phyloP scores from a whole-genome alignment of 2,797 vertebrate genomes.

The Microctenopoma steveboyesi region DNA sequence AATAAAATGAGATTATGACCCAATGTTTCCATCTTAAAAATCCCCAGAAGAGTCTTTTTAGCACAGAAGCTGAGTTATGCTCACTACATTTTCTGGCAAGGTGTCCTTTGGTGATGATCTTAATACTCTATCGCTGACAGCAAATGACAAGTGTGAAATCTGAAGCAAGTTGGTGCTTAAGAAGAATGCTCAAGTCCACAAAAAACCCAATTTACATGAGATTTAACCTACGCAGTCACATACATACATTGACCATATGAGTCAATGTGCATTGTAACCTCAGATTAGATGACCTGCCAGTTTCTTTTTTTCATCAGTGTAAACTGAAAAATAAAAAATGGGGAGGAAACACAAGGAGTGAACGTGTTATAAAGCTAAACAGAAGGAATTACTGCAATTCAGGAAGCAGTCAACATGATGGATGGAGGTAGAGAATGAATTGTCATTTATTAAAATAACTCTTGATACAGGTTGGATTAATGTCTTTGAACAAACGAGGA shows the following conservation, averaged over 20 bases:
- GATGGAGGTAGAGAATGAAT: conserved; percentile 16
- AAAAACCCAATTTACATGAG: not conserved
- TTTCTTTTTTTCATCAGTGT: not conserved
- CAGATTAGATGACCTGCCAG: not conserved
- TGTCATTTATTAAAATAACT: conserved; percentile 34
- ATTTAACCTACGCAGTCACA: not conserved
- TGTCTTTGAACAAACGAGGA: conserved; percentile 23
- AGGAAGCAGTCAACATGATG: conserved; percentile 25
- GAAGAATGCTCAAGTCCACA: not conserved
- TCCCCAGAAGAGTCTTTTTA: conserved; percentile 11
- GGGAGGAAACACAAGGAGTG: not conserved
- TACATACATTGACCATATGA: too few species aligned
- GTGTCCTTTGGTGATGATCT: conserved; percentile 32
- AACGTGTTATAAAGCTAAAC: conserved; percentile 8
- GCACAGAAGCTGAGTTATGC: conserved; percentile 26
- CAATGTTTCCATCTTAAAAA: conserved; percentile 33
- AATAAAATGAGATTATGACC: conserved; percentile 48
- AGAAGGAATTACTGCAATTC: conserved; percentile 11
- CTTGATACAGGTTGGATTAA: conserved; percentile 28
- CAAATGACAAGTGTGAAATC: conserved; percentile 3
- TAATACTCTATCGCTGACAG: conserved; percentile 14
- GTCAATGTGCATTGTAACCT: not conserved
- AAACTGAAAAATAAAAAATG: not conserved
- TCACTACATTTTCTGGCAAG: conserved; percentile 8
- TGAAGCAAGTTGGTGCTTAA: conserved; percentile 4